Conservation (phyloP, 2,113 vertebrate species). For the Mesitornis unicolor region DNA sequence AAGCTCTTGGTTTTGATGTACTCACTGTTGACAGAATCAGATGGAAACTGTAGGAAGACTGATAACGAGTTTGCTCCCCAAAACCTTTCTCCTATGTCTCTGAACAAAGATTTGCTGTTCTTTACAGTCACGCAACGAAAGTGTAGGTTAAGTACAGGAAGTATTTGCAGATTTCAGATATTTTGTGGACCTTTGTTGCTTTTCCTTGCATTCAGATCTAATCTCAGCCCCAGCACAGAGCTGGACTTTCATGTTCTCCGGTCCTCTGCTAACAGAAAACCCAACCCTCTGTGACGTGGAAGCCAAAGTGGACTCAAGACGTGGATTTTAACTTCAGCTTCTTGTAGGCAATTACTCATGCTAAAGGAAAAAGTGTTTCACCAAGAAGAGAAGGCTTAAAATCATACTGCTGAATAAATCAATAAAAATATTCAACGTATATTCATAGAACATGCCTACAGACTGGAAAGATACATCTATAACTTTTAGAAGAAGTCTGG, state of each 20-base stretch:
- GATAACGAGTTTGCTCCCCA: conserved; percentile 35
- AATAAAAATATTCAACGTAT: neutral
- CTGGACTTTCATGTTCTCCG: conserved; percentile 41
- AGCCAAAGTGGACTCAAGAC: neutral
- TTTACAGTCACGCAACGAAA: conserved; percentile 57
- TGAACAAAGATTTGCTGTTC: conserved; percentile 60
- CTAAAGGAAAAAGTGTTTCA: neutral
- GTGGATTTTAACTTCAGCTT: neutral
- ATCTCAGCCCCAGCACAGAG: conserved; percentile 23
- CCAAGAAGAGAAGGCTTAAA: neutral
- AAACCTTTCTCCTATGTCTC: conserved; percentile 34
- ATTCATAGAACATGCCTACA: neutral
- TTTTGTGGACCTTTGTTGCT: conserved; percentile 63
- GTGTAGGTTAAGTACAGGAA: conserved; percentile 62
- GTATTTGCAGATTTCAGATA: conserved; percentile 64
- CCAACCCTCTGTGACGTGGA: neutral
- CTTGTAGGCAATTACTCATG: neutral
- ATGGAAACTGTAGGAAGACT: conserved; percentile 43
- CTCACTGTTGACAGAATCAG: neutral
- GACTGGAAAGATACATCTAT: neutral
- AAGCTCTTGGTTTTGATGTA: neutral
- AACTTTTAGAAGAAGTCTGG: neutral
- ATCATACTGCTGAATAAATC: neutral
- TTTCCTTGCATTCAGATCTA: conserved; percentile 68
- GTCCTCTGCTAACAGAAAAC: neutral